These are phyloP conservation scores for Microchirus variegatus DNA, from an alignment of 2,797 vertebrate genomes.

Conservation along the genomic window DNA sequence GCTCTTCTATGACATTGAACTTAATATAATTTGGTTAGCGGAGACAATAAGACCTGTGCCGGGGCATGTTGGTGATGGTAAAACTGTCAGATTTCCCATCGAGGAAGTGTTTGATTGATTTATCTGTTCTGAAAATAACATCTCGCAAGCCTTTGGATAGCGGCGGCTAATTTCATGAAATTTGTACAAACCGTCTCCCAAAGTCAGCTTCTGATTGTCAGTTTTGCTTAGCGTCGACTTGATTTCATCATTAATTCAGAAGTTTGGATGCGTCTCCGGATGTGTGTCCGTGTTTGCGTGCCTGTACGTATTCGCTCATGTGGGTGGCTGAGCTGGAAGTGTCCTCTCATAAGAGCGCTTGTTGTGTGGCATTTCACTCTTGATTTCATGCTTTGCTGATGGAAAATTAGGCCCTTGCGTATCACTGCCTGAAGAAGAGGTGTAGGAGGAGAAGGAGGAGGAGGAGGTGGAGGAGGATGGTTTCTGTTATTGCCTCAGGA, in stretches of 20 bases:
- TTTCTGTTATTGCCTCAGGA: conserved; percentile 95
- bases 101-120: no score
- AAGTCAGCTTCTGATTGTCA: conserved; percentile 69
- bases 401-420: conserved; percentile 95
- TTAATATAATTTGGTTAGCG: no score
- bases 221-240: conserved; percentile 69
- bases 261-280: conserved; percentile 59
- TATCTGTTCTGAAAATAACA: background rate
- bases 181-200: conserved; percentile 34
- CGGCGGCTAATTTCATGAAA: conserved; percentile 21
- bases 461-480: conserved; percentile 61
- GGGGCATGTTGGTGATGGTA: no score
- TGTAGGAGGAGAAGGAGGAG: conserved; percentile 72
- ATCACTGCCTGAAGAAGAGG: conserved; percentile 91
- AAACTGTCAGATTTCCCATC: no score
- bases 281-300: conserved; percentile 14
- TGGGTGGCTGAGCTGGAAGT: conserved; percentile 69
- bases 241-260: conserved; percentile 88
- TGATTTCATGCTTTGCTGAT: conserved; percentile 99
- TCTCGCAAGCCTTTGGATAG: background rate
- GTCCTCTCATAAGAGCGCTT: conserved; percentile 88
- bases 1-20: no score
- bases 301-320: conserved; percentile 12
- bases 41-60: no score
- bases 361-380: conserved; percentile 90